Conservation (phyloP, 1,140 invertebrate species). For the Drosophila sturtevanti region DNA sequence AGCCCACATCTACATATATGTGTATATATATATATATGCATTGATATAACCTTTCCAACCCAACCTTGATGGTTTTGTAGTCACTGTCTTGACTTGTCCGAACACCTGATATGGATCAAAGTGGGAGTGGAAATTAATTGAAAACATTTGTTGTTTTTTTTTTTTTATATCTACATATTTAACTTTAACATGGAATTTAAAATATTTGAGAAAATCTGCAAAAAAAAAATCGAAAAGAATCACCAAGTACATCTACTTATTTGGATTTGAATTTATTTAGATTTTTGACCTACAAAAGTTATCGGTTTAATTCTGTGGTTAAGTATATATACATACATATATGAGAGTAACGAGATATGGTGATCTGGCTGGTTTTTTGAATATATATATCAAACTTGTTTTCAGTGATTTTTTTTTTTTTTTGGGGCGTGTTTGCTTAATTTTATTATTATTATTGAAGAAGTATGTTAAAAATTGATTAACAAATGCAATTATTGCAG, state of each 20-base stretch:
- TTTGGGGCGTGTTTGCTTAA: not conserved
- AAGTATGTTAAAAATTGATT: not conserved
- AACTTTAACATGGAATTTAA: not conserved
- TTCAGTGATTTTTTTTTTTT: not conserved
- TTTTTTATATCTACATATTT: not conserved
- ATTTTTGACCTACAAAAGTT: conserved; percentile 7
- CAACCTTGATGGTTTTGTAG: conserved; percentile 48
- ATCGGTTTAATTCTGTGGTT: no score
- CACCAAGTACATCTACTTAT: not conserved
- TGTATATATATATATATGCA: not conserved
- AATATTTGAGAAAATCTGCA: not conserved
- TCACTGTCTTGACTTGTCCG: not conserved
- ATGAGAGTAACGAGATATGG: not conserved
- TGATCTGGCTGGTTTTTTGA: not conserved
- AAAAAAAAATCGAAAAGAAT: not conserved
- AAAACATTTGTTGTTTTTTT: conserved; percentile 48
- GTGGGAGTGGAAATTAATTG: conserved; percentile 68
- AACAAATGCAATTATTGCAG: not conserved
- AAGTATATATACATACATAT: not conserved
- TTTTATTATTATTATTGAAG: conserved; percentile 2
- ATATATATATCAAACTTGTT: not conserved
- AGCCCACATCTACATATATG: not conserved
- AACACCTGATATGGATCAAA: conserved; percentile 70
- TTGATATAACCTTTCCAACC: conserved; percentile 56
- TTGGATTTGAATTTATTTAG: not conserved